phyloP scores from a whole-genome alignment of 2,797 vertebrate genomes.

The Melanotaenia nigrans region DNA sequence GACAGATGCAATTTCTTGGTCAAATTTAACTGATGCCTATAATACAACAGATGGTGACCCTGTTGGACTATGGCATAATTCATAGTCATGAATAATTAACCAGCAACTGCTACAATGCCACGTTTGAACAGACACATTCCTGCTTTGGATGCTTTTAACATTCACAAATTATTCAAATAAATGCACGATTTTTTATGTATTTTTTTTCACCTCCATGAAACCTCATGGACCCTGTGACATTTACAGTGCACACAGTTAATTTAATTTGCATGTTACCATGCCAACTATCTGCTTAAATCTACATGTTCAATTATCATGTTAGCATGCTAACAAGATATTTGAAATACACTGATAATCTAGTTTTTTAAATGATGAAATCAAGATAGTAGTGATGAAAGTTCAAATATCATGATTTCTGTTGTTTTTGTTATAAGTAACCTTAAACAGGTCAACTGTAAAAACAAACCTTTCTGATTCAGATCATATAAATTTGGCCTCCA shows the following conservation, averaged over 20 bases:
- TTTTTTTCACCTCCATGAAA: not conserved
- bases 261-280: conserved; percentile 6
- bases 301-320: not conserved
- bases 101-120: not conserved
- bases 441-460: too few species aligned
- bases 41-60: too few species aligned
- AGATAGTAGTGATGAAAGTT: not conserved
- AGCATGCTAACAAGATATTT: not conserved
- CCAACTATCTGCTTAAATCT: not conserved
- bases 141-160: not conserved
- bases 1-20: not conserved
- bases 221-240: not conserved
- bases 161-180: not conserved
- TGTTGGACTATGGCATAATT: not conserved
- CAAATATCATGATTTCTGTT: not conserved
- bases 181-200: not conserved
- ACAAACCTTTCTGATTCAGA: not conserved
- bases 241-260: not conserved
- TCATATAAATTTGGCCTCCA: too few species aligned
- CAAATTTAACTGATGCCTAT: too few species aligned
- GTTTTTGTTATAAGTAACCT: not conserved
- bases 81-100: not conserved
- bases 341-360: not conserved
- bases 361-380: not conserved
- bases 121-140: not conserved